Base-by-base conservation (phyloP, 2,888 invertebrate species). In the Stenotaenia linearis region DNA sequence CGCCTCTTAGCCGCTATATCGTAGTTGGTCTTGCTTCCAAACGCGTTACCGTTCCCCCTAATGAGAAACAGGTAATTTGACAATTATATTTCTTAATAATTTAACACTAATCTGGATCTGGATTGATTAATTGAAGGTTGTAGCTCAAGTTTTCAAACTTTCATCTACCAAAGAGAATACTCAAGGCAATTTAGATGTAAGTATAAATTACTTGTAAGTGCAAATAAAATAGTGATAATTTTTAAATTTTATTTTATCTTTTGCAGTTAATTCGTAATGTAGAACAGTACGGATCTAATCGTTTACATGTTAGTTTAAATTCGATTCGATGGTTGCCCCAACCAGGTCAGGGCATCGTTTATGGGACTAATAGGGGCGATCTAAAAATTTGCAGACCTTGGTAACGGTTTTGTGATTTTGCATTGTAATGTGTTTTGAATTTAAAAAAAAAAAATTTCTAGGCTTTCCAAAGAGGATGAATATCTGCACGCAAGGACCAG, bases 301-400 rank as follows among this genome's bases (percentile, higher is more conserved):
- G 90, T 74, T 90, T 90, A 76, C 90, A 91, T 84, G 91, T 92
- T 79, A 93, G 92, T 85, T 89, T 94, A 75, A 95, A 95, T 88
- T 94, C 94, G 84, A 92, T 94, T 78, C 89, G 93, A 79, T 95
- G 94, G 94, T 90, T 93, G 79, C 94, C 94, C 0, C 90, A 90
- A 75, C 90, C 93, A 0, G 95, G 95, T 0, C 93, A 94, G 85
- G 95, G 95, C 1, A 89, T 95, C 80, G 92, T 94, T 77, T 95
- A 93, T 86, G 94, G 93, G 25, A 95, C 94, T 82, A 95, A 93
- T 85, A 91, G 92, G 21, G 95, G 95, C 78, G 92, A 93, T 84
- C 89, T 95, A 7, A 28, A 78, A 35, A 80, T 81, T 35, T 80
- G 81, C 75, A 35, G 80, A 28, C 81, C 81, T 30, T 69, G 77